Evolutionary conservation across 2,797 vertebrate species (phyloP).

Genomic region (Hypotaenidia okinawae): DNA sequence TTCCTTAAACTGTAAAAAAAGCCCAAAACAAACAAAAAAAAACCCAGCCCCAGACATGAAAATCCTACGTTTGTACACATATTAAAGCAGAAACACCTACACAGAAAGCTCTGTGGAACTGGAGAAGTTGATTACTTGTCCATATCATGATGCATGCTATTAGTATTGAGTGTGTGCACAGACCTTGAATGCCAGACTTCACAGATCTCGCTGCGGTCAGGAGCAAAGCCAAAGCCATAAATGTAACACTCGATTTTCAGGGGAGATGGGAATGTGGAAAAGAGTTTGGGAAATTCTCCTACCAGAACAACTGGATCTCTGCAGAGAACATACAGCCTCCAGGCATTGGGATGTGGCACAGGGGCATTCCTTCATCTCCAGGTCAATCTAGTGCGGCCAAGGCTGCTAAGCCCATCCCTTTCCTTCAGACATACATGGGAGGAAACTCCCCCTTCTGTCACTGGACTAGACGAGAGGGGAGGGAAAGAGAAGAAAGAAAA

Average conservation of each 20-base stretch:
- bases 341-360: neutral
- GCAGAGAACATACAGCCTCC: neutral
- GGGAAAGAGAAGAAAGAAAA: constrained; percentile 22
- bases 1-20: neutral
- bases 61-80: neutral
- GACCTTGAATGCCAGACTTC: constrained; percentile 29
- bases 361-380: constrained; percentile 28
- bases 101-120: neutral
- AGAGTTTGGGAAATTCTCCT: constrained; percentile 39
- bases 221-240: constrained; percentile 51
- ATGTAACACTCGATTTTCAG: constrained; percentile 47
- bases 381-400: neutral
- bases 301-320: neutral
- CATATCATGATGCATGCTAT: neutral
- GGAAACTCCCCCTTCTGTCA: constrained; percentile 41
- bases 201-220: neutral
- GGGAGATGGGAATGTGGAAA: constrained; percentile 33
- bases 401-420: constrained; percentile 38
- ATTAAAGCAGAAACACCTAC: neutral
- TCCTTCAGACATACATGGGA: constrained; percentile 14
- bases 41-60: neutral
- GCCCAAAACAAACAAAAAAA: neutral
- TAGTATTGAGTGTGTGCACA: neutral
- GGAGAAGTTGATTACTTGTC: neutral
- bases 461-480: constrained; percentile 8